Conservation (phyloP, 2,113 vertebrate genomes). For the Cyprichromis sp. region DNA sequence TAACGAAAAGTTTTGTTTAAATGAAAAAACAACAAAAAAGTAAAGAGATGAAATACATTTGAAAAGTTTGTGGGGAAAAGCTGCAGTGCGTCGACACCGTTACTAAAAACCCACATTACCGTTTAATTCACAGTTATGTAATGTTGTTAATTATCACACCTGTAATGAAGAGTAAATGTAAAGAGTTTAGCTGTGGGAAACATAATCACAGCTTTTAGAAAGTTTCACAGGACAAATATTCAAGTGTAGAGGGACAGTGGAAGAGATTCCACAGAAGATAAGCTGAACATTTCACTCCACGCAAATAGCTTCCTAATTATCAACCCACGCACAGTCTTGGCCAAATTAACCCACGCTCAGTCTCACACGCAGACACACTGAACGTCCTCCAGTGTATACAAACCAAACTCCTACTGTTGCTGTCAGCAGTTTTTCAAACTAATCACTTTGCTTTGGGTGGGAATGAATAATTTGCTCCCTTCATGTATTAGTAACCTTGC, state of each 20-base stretch:
- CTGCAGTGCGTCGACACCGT: neutral
- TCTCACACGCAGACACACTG: neutral
- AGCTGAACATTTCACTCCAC: neutral
- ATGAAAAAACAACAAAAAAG: neutral
- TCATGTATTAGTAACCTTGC: constrained; percentile 51
- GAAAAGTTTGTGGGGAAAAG: neutral
- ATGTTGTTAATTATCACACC: neutral
- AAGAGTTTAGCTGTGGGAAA: neutral
- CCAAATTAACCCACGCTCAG: neutral
- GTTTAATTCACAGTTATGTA: neutral
- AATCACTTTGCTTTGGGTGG: constrained; percentile 8
- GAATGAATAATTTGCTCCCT: constrained; percentile 29
- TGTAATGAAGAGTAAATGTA: neutral
- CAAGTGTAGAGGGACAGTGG: neutral
- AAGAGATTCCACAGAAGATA: neutral
- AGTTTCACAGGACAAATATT: neutral
- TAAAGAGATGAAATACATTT: neutral
- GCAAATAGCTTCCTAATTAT: constrained; percentile 8
- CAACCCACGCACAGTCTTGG: neutral
- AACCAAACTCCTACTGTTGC: neutral
- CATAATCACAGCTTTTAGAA: neutral
- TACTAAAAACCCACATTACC: neutral
- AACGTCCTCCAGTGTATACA: neutral
- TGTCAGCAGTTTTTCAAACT: constrained; percentile 25
- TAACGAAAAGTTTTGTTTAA: neutral